Percentiles rank a stretch among this genome's conserved stretches.
phyloP scores from a whole-genome alignment of 2,113 vertebrate species.

The Ciconia boyciana region DNA sequence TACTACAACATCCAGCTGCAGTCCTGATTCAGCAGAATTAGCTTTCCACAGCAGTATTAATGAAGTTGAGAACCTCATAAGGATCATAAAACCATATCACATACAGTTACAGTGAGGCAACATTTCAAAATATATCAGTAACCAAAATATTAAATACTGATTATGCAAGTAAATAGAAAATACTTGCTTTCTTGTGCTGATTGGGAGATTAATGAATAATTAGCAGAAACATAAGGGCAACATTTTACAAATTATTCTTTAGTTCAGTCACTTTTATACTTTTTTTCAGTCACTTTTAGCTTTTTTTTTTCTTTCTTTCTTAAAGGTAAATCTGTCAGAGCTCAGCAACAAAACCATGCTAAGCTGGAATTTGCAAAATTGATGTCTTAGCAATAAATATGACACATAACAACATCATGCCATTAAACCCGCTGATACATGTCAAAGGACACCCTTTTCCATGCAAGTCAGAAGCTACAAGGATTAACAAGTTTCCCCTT shows the following conservation, averaged over 20 bases:
- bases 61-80: background rate
- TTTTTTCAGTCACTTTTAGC: background rate
- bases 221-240: background rate
- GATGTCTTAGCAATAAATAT: background rate
- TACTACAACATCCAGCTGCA: background rate
- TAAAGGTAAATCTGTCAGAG: background rate
- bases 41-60: background rate
- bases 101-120: background rate
- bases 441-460: background rate
- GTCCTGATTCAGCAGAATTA: background rate
- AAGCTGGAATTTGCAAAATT: background rate
- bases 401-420: background rate
- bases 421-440: background rate
- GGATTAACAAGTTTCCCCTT: background rate
- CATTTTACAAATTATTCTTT: background rate
- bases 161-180: background rate
- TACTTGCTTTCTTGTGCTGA: background rate
- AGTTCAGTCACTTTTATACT: background rate
- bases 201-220: background rate
- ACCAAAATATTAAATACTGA: background rate
- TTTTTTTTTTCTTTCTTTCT: background rate
- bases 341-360: background rate
- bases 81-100: background rate
- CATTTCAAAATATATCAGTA: background rate
- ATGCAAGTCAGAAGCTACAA: background rate